Conservation (phyloP, 2,888 invertebrate species). For the Melanotus villosus region DNA sequence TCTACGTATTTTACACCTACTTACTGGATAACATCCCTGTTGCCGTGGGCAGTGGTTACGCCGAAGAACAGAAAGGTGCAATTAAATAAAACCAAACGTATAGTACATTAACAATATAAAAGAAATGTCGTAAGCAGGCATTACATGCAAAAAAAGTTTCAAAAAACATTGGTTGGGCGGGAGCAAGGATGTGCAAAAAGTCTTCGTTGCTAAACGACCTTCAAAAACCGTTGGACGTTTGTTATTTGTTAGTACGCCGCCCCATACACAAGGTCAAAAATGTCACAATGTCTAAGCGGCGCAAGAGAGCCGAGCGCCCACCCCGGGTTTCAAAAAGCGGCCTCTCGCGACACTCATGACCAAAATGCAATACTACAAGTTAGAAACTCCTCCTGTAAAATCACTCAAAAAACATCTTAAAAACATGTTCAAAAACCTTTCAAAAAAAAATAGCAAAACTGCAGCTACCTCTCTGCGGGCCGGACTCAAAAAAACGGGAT, state of each 20-base stretch:
- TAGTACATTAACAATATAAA: slow-evolving; percentile 68
- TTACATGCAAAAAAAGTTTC: slow-evolving; percentile 74
- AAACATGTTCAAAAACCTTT: slow-evolving; percentile 61
- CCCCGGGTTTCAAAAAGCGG: slow-evolving; percentile 68
- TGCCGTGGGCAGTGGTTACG: slow-evolving; percentile 72
- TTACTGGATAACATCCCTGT: slow-evolving; percentile 84
- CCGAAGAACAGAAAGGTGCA: slow-evolving; percentile 78
- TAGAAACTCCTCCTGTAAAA: slow-evolving; percentile 52
- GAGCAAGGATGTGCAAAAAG: slow-evolving; percentile 80
- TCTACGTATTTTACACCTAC: slow-evolving; percentile 69
- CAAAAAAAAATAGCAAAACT: slow-evolving; percentile 55
- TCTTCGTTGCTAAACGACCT: slow-evolving; percentile 76
- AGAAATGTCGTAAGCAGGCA: slow-evolving; percentile 80
- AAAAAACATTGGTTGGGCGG: slow-evolving; percentile 70
- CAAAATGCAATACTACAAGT: slow-evolving; percentile 62
- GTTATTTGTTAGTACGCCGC: slow-evolving; percentile 78
- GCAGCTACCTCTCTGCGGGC: slow-evolving; percentile 55
- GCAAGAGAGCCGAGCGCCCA: slow-evolving; percentile 66
- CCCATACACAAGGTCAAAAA: slow-evolving; percentile 91
- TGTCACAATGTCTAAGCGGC: slow-evolving; percentile 80
- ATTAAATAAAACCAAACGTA: slow-evolving; percentile 76
- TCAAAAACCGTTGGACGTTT: slow-evolving; percentile 77
- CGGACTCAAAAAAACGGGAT: slow-evolving; percentile 59
- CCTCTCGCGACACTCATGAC: slow-evolving; percentile 67
- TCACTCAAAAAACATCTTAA: slow-evolving; percentile 63